Base-by-base conservation (phyloP, 2,113 vertebrate species). In the Meles meles region DNA sequence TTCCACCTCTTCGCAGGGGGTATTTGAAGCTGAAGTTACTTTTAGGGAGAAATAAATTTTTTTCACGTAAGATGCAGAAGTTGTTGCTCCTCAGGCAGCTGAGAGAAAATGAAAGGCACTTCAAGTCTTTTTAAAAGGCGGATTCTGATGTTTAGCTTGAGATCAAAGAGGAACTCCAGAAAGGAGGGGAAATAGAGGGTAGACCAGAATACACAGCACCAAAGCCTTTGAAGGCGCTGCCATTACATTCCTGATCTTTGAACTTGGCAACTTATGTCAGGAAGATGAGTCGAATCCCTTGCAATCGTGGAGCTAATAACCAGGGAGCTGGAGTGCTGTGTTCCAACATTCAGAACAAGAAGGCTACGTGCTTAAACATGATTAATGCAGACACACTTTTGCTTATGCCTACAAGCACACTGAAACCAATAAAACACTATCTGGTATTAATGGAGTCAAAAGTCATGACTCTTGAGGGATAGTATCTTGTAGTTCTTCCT, bases 71-170 rank as follows among this genome's bases (percentile, higher is more conserved):
- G 97, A 98, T 97, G 96, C 39, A 0, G 97, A 97, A 98, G 97
- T 94, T 98, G 97, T 98, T 98, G 94, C 96, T 98, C 98, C 98
- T 98, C 97, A 91, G 98, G 98, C 98, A 98, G 97, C 97, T 2
- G 52, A 98, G 88, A 96, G 94, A 98, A 98, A 99, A 98, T 98
- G 98, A 99, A 99, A 99, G 97, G 71, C 97, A 98, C 97, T 98
- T 98, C 94, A 97, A 98, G 91, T 96, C 98, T 97, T 98, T 99
- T 98, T 98, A 98, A 98, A 99, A 99, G 97, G 97, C 97, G 89
- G 89, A 95, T 98, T 98, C 98, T 98, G 98, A 98, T 98, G 97
- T 98, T 99, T 98, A 98, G 98, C 96, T 98, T 86, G 97, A 98
- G 98, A 99, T 99, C 98, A 99, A 99, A 99, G 98, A 92, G 77